Base-by-base conservation (phyloP, 2,113 vertebrate genomes). In the Hippoglossus stenolepis region DNA sequence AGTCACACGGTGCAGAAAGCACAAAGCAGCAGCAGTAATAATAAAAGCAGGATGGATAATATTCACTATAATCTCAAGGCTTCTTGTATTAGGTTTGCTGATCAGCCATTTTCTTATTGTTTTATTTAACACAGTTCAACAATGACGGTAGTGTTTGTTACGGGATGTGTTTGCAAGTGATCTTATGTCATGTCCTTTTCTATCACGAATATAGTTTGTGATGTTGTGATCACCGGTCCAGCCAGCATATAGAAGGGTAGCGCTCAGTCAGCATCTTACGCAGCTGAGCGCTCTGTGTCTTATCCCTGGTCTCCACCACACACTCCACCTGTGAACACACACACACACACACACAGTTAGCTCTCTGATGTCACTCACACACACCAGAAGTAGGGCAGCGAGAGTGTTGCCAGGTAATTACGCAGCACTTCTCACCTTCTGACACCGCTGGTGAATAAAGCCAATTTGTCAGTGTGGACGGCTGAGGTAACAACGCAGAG, bases 271-370 rank as follows among this genome's bases (percentile, higher is more conserved):
- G 89, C 0, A 85, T 89, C 5, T 92, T 95, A 63, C 91, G 91
- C 65, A 98, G 90, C 75, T 97, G 96, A 73, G 79, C 72, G 15
- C 94, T 93, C 77, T 97, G 96, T 62, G 92, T 87, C 88, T 93
- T 95, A 88, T 98, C 97, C 87, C 95, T 94, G 75, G 95, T 96
- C 85, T 97, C 96, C 92, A 96, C 92, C 3, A 96, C 95, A 89
- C 96, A 98, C 85, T 94, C 94, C 85, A 98, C 96, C 97, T 98
- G 91, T 74, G 79, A 81, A 87, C 70, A 90, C 75, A 87, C 79
- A 56, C 65, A 28, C 28, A 70, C 31, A 62, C 20, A 40, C n/a
- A 43, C n/a, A 58, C 66, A 84, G 13, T 80, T 62, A 79, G 45
- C 64, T 35, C 53, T 38, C 17, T 77, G 62, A 79, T 23, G 45